These are phyloP conservation scores for Caenorhabditis tropicalis DNA, from an alignment of 1,140 invertebrate species.

Conservation along the genomic window DNA sequence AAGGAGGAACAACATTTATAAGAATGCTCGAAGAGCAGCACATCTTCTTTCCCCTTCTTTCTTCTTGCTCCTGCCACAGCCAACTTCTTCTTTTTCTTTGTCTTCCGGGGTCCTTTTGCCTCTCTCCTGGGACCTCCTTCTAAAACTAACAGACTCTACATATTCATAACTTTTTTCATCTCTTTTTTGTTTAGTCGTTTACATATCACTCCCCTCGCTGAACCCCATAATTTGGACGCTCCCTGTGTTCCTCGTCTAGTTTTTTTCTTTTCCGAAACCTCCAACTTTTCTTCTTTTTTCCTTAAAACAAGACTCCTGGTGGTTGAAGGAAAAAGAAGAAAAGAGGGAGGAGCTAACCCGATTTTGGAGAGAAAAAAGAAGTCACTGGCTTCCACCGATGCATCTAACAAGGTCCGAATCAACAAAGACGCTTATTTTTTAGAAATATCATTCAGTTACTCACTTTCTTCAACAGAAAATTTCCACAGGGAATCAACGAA, in stretches of 20 bases:
- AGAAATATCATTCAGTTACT: neutral
- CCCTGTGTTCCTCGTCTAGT: neutral
- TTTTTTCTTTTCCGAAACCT: neutral
- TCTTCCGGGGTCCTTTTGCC: neutral
- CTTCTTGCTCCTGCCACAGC: constrained; percentile 1
- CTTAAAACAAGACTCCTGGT: neutral
- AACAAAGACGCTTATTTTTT: neutral
- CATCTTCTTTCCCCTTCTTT: constrained; percentile 18
- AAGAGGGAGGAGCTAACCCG: constrained; percentile 23
- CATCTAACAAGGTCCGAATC: neutral
- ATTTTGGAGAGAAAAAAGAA: constrained; percentile 18
- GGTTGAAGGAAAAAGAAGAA: neutral
- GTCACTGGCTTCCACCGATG: neutral
- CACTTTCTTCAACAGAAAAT: neutral
- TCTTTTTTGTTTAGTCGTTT: neutral
- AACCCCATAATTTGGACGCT: constrained; percentile 24
- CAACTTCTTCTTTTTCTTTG: neutral
- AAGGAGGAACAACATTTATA: constrained; percentile 41
- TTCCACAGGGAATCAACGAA: too few relatives aligned
- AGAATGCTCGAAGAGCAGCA: constrained; percentile 36
- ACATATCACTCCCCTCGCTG: neutral
- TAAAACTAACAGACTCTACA: constrained; percentile 39
- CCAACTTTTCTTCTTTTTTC: neutral
- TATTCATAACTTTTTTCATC: constrained; percentile 17
- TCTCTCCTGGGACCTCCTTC: constrained; percentile 27